phyloP scores from a whole-genome alignment of 2,113 vertebrate species.

The Ceyx melanurus region DNA sequence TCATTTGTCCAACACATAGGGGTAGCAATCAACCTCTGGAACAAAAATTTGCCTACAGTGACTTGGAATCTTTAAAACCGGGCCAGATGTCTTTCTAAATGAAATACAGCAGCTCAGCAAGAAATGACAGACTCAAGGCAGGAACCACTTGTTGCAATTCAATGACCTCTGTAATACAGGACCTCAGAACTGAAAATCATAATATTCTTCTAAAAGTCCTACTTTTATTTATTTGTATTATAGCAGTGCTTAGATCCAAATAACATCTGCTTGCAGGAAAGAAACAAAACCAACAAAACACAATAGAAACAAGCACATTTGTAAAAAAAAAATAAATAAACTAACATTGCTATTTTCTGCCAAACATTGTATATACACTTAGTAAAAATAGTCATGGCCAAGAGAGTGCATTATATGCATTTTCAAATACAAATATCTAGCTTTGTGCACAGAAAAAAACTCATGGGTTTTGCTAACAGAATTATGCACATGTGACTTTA shows the following conservation, averaged over 20 bases:
- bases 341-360: background rate
- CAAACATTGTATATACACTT: background rate
- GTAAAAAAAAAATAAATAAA: background rate
- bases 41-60: background rate
- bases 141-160: constrained; percentile 58
- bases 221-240: constrained; percentile 26
- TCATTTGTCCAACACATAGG: too few relatives aligned
- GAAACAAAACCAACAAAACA: background rate
- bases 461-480: background rate
- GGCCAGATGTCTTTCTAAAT: constrained; percentile 48
- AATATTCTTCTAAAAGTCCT: constrained; percentile 8
- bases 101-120: constrained; percentile 15
- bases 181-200: background rate
- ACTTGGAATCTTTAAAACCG: constrained; percentile 42
- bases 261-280: background rate
- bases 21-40: background rate
- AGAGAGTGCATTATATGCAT: background rate
- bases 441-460: background rate
- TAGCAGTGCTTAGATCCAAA: background rate
- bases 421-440: background rate
- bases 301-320: too few relatives aligned
- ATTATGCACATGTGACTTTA: background rate
- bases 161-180: constrained; percentile 42
- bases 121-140: background rate
- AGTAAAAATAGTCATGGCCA: background rate